Evolutionary conservation across 2,113 vertebrate genomes (phyloP).

Genomic region (Cricetomys ansorgei): DNA sequence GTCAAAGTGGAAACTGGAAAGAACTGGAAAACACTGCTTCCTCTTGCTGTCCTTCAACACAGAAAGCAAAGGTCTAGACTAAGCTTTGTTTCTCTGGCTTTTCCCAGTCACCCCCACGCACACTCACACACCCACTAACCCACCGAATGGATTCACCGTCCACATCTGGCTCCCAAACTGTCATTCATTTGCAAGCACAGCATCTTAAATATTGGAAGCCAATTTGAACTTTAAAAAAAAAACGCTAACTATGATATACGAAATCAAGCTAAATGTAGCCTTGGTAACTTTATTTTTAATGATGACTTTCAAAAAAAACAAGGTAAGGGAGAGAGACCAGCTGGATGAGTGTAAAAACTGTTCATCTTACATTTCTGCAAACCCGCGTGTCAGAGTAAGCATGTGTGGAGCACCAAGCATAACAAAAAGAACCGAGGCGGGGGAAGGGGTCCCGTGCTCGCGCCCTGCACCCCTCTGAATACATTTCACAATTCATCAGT

Average conservation of each 20-base stretch:
- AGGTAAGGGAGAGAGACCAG: conserved; percentile 81
- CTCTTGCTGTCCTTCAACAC: conserved; percentile 58
- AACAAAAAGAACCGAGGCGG: conserved; percentile 90
- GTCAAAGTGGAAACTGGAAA: conserved; percentile 30
- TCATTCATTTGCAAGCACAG: conserved; percentile 60
- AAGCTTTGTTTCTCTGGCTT: conserved; percentile 65
- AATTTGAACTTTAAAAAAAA: conserved; percentile 68
- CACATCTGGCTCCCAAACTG: conserved; percentile 54
- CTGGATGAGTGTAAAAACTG: conserved; percentile 89
- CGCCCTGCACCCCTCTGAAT: conserved; percentile 99
- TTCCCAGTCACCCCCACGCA: not conserved
- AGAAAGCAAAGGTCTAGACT: conserved; percentile 54
- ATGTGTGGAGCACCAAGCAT: conserved; percentile 89
- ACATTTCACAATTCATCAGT: conserved; percentile 99
- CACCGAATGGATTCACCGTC: not conserved
- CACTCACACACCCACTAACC: not conserved
- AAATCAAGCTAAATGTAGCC: conserved; percentile 82
- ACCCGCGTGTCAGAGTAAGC: conserved; percentile 89
- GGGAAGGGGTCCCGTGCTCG: conserved; percentile 94
- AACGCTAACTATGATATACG: conserved; percentile 69
- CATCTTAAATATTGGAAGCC: conserved; percentile 73
- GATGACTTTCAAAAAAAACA: conserved; percentile 82
- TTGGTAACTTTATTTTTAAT: conserved; percentile 89
- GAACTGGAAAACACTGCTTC: conserved; percentile 29
- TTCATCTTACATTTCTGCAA: conserved; percentile 92